A percentile compares a stretch with the other conserved stretches of the same genome.
Evolutionary conservation across 2,888 invertebrate species (phyloP).

Genomic region (Peribatodes rhomboidaria): DNA sequence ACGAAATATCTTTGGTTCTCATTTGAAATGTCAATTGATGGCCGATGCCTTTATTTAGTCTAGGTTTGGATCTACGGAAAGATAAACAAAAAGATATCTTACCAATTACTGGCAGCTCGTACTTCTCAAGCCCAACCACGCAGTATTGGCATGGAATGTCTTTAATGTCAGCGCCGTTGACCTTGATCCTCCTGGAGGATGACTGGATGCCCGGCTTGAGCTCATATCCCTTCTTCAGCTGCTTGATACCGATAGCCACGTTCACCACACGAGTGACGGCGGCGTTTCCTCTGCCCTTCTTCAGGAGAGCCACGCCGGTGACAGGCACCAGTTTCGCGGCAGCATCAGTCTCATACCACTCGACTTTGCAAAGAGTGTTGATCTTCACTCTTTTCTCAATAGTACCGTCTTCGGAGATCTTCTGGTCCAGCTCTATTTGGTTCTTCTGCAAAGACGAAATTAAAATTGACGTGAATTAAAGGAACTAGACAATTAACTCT

Average conservation of each 20-base stretch:
- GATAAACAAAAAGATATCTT: slow-evolving; percentile 55
- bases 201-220: slow-evolving; percentile 89
- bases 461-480: slow-evolving; percentile 2
- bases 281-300: slow-evolving; percentile 84
- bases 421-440: slow-evolving; percentile 81
- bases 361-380: slow-evolving; percentile 88
- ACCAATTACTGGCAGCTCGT: slow-evolving; percentile 91
- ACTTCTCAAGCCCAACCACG: slow-evolving; percentile 88
- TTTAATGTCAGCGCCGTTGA: slow-evolving; percentile 87
- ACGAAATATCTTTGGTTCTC: background rate
- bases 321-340: slow-evolving; percentile 87
- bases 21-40: too few species aligned
- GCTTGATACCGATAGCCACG: slow-evolving; percentile 86
- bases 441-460: slow-evolving; percentile 72
- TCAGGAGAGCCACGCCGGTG: slow-evolving; percentile 85
- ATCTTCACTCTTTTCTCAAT: slow-evolving; percentile 89
- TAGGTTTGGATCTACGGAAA: too few species aligned
- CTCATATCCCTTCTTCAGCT: slow-evolving; percentile 86
- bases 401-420: slow-evolving; percentile 73
- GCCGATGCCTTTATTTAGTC: background rate
- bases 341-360: slow-evolving; percentile 89
- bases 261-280: slow-evolving; percentile 85
- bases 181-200: slow-evolving; percentile 87
- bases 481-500: background rate
- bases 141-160: slow-evolving; percentile 90